These are phyloP conservation scores for Netelia fuscicornis DNA, from an alignment of 2,888 invertebrate species.

Conservation along the genomic window DNA sequence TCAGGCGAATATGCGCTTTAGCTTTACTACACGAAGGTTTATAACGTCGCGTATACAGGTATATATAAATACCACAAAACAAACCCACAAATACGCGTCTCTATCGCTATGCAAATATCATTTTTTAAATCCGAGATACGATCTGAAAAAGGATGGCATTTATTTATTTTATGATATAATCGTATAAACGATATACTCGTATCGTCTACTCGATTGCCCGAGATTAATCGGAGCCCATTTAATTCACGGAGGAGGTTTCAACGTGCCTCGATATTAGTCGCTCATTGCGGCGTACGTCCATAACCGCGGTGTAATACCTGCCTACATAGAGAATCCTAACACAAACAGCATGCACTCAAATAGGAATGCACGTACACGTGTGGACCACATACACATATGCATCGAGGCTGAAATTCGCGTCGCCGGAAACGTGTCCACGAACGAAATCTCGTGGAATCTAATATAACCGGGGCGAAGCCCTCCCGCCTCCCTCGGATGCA, in stretches of 20 bases:
- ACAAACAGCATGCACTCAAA: not conserved
- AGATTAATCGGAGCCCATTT: constrained; percentile 54
- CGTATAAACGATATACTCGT: not conserved
- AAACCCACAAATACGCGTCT: constrained; percentile 10
- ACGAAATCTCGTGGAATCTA: constrained; percentile 78
- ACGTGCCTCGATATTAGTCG: constrained; percentile 54
- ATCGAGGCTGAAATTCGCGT: constrained; percentile 52
- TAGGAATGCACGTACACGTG: not conserved
- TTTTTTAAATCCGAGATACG: not conserved
- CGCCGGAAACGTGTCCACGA: constrained; percentile 60
- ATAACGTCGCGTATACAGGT: not conserved
- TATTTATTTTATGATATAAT: not conserved
- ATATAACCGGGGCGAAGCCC: constrained; percentile 78
- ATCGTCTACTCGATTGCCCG: constrained; percentile 26
- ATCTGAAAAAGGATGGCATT: not conserved
- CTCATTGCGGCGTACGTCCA: constrained; percentile 54
- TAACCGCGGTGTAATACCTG: constrained; percentile 57
- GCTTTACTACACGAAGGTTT: constrained; percentile 25
- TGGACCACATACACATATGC: not conserved
- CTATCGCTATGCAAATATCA: not conserved
- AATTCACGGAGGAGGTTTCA: constrained; percentile 42
- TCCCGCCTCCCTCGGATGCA: constrained; percentile 75
- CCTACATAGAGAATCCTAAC: constrained; percentile 21
- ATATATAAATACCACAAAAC: constrained; percentile 15
- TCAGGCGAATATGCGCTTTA: constrained; percentile 56